Base-by-base conservation (phyloP, 2,888 invertebrate species). In the Stenolophus ochropezus region DNA sequence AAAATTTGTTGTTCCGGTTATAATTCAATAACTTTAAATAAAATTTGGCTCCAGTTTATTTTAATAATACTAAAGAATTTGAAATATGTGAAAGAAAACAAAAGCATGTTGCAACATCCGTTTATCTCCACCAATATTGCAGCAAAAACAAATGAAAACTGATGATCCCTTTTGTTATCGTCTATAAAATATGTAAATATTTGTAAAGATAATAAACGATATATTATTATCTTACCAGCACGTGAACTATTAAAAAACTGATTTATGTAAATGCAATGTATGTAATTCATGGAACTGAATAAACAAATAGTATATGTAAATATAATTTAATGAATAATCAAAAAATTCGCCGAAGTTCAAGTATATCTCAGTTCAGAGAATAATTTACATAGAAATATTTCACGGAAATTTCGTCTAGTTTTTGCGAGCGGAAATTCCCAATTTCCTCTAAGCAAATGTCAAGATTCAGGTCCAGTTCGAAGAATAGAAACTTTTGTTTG, bases 191-290 rank as follows among this genome's bases (percentile, higher is more conserved):
- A 33, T 42, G 33, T 69, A 69, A 69, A 69, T 69, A 69, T 69
- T 69, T 69, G 6, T 27, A 20, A 33, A 69, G 33, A 69, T 69
- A 69, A 69, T 69, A 69, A 69, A 69, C 33, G 18, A 69, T 33
- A 69, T 61, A 69, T 69, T 69, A 69, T 69, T 69, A 69, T 69
- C 18, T 69, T 69, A 18, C 18, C 11, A 27, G 65, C 65, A 69
- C 65, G 65, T 33, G 65, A 6, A 27, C n/a, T 4, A 14, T 23
- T 25, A 61, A 61, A 61, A 61, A 20, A 56, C 56, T 56, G 56
- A 56, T 56, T 56, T 61, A 25, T 25, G 16, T 6, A 53, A 53
- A 18, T 56, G 25, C 25, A 69, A 14, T 69, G 6, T 69, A 33
- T 61, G 16, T 14, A 61, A 61, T 25, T 25, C 23, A 23, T 14